A percentile compares a stretch with the other conserved stretches of the same genome.
Evolutionary conservation across 2,797 vertebrate species (phyloP).

Genomic region (Anableps anableps): DNA sequence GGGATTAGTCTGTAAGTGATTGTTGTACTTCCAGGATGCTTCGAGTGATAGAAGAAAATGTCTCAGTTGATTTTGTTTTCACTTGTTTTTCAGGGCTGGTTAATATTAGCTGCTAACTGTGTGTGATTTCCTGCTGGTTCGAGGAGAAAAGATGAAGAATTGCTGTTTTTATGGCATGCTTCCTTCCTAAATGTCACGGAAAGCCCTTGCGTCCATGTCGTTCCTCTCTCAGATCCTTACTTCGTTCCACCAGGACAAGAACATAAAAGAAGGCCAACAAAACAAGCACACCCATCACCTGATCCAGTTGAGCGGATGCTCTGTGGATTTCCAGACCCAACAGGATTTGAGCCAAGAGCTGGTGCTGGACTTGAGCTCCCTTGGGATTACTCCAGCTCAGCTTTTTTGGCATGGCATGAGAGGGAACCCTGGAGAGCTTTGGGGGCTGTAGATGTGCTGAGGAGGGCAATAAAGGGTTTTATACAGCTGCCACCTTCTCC

Average conservation of each 20-base stretch:
- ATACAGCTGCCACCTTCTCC: slow-evolving; percentile 61
- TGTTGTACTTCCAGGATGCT: slow-evolving; percentile 62
- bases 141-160: not conserved
- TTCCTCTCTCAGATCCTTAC: slow-evolving; percentile 7
- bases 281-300: slow-evolving; percentile 18
- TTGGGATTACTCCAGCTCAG: slow-evolving; percentile 63
- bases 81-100: slow-evolving; percentile 8
- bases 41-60: slow-evolving; percentile 31
- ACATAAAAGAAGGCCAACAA: slow-evolving; percentile 24
- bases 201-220: not conserved
- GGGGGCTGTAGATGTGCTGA: slow-evolving; percentile 24
- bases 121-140: slow-evolving; percentile 9
- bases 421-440: slow-evolving; percentile 63
- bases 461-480: slow-evolving; percentile 34
- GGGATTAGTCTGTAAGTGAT: slow-evolving; percentile 52
- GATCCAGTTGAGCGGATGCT: slow-evolving; percentile 27
- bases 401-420: slow-evolving; percentile 67
- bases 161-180: not conserved
- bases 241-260: slow-evolving; percentile 35
- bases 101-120: slow-evolving; percentile 4
- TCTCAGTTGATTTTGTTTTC: slow-evolving; percentile 17
- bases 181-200: slow-evolving; percentile 11
- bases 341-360: slow-evolving; percentile 59
- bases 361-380: slow-evolving; percentile 61
- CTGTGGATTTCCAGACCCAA: slow-evolving; percentile 59